Base-by-base conservation (phyloP, 1,140 invertebrate species). In the Limonius californicus region DNA sequence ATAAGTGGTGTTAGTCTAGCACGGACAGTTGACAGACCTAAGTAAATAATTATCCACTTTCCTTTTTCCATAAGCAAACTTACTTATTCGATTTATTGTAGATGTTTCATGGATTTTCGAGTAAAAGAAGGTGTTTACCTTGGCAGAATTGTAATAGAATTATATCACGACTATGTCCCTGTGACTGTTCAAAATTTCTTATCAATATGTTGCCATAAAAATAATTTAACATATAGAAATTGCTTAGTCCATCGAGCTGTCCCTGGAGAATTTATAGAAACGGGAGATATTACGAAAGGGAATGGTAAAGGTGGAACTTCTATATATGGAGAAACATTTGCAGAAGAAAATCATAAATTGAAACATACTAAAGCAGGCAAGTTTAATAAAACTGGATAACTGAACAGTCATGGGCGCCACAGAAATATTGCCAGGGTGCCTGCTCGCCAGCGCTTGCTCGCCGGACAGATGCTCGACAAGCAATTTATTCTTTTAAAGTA, bases 251-350 rank as follows among this genome's bases (percentile, higher is more conserved):
- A 82, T 69, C 71, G 75, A 16, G 81, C 82, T 30, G 66, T 81
- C 19, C 66, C 72, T 2, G 77, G 73, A 27, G 76, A 80, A 50
- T 81, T 77, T 72, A 78, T 81, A 63, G 81, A 81, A 78, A 84
- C 82, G 47, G 87, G 87, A 14, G 89, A 91, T 69, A 86, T 90
- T 62, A 87, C 83, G 11, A 80, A 80, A 54, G 78, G 81, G 54
- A 85, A 87, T 71, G 88, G 87, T 47, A 83, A 81, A 59, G 89
- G 88, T n/a, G 87, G 87, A 18, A 82, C 81, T 65, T 89, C 87
- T 1, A 90, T 92, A 72, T 91, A 89, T 71, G 89, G 87, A 0
- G 74, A 68, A 77, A 81, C 65, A 43, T 89, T 90, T 74, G 76
- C 77, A 0, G 87, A 90, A 74, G 89, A 91, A 74, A 89, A 88